Evolutionary conservation across 2,888 invertebrate species (phyloP).

Genomic region (Timandra comae): DNA sequence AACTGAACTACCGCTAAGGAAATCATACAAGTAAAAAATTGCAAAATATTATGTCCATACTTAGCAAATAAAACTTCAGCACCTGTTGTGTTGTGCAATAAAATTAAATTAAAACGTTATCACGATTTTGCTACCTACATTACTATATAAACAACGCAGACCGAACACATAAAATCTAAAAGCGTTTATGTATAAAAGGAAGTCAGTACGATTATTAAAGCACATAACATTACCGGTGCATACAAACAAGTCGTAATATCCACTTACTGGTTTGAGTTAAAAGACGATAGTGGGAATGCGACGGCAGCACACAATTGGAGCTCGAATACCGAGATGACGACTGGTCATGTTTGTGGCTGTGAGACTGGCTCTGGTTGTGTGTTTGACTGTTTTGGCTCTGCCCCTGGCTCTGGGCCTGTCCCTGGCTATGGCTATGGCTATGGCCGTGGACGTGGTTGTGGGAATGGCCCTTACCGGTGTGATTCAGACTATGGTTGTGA

Average conservation of each 20-base stretch:
- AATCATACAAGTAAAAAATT: constrained; percentile 23
- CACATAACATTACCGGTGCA: constrained; percentile 3
- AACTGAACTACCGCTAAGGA: constrained; percentile 61
- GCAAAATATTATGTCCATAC: no score
- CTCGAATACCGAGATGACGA: constrained; percentile 47
- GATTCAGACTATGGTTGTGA: constrained; percentile 2
- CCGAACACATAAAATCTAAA: no score
- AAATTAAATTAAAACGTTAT: constrained; percentile 18
- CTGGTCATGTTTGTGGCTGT: constrained; percentile 50
- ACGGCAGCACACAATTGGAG: constrained; percentile 51
- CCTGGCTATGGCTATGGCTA: constrained; percentile 1
- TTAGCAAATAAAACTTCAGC: constrained; percentile 12
- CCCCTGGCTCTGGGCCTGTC: constrained; percentile 2
- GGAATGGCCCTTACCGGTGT: constrained; percentile 10
- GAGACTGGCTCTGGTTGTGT: constrained; percentile 29
- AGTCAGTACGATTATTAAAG: no score
- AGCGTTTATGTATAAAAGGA: no score
- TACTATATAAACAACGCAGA: no score
- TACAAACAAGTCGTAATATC: no score
- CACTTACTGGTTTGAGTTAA: constrained; percentile 63
- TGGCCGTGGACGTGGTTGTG: constrained; percentile 4
- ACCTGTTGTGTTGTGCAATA: constrained; percentile 8
- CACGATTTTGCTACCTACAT: constrained; percentile 10
- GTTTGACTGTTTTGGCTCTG: constrained; percentile 2
- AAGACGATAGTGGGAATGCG: constrained; percentile 53